A percentile compares a stretch with the other conserved stretches of the same genome.
Evolutionary conservation across 2,113 vertebrate species (phyloP).

Genomic region (Pangasianodon gigas): DNA sequence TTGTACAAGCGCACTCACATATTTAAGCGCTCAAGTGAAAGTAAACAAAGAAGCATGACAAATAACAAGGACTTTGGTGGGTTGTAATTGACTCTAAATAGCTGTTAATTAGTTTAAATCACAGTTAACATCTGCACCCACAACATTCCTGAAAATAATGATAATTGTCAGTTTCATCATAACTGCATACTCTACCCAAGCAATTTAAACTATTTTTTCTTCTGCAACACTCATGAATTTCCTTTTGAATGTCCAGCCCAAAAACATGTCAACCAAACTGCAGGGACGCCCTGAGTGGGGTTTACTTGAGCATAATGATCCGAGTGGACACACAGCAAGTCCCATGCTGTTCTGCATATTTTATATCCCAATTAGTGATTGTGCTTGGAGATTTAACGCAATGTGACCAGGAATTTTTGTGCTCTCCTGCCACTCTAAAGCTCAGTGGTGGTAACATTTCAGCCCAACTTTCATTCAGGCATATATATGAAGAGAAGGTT

Average conservation of each 20-base stretch:
- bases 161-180: neutral
- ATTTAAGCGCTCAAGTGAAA: neutral
- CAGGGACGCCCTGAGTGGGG: neutral
- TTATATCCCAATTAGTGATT: slow-evolving; percentile 45
- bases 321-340: neutral
- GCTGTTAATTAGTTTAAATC: neutral
- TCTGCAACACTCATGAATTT: neutral
- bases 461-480: neutral
- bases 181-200: neutral
- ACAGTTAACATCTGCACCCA: neutral
- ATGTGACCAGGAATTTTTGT: neutral
- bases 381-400: slow-evolving; percentile 13
- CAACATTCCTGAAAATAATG: slow-evolving; percentile 2
- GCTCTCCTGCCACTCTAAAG: slow-evolving; percentile 8
- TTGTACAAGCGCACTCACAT: neutral
- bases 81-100: neutral
- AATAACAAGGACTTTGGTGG: neutral
- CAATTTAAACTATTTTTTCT: neutral
- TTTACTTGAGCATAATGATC: slow-evolving; percentile 25
- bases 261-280: neutral
- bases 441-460: neutral
- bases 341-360: slow-evolving; percentile 16
- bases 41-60: neutral
- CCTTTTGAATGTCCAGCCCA: neutral
- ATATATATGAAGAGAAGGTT: neutral